Evolutionary conservation across 2,888 invertebrate species (phyloP).

Genomic region (Ferrisia virgata): DNA sequence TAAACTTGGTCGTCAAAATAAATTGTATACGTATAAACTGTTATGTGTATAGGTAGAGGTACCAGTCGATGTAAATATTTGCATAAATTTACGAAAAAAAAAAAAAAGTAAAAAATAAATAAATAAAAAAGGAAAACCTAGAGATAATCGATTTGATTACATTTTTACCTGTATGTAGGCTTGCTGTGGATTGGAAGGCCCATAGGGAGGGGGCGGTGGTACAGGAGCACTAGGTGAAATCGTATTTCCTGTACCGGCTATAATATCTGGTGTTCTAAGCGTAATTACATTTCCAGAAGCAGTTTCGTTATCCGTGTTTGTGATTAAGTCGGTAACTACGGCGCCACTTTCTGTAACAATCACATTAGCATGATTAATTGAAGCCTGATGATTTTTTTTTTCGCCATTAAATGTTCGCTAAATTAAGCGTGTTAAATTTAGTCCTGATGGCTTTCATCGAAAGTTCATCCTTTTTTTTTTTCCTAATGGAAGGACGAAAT

Average conservation of each 20-base stretch:
- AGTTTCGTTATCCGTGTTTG: constrained; percentile 37
- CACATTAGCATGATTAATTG: constrained; percentile 9
- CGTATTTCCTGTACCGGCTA: constrained; percentile 27
- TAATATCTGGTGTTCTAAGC: constrained; percentile 35
- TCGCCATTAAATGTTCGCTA: neutral
- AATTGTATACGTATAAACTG: too few species aligned
- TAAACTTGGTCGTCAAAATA: too few species aligned
- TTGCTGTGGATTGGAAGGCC: constrained; percentile 37
- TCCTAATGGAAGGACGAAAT: neutral
- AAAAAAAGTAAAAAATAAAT: too few species aligned
- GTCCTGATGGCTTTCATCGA: neutral
- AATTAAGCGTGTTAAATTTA: neutral
- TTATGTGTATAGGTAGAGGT: too few species aligned
- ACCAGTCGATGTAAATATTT: neutral
- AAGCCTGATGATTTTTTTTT: neutral
- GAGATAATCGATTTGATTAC: neutral
- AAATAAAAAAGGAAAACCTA: too few species aligned
- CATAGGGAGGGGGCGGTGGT: constrained; percentile 32
- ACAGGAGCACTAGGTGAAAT: constrained; percentile 30
- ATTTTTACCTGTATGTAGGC: constrained; percentile 39
- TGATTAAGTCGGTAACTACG: constrained; percentile 38
- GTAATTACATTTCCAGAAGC: constrained; percentile 39
- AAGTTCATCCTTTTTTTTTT: neutral
- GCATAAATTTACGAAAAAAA: neutral
- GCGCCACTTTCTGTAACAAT: constrained; percentile 39